Evolutionary conservation across 1,140 invertebrate genomes (phyloP), one percentile per base, ranked within the genome.

Genomic region (Macrobrachium nipponense): DNA sequence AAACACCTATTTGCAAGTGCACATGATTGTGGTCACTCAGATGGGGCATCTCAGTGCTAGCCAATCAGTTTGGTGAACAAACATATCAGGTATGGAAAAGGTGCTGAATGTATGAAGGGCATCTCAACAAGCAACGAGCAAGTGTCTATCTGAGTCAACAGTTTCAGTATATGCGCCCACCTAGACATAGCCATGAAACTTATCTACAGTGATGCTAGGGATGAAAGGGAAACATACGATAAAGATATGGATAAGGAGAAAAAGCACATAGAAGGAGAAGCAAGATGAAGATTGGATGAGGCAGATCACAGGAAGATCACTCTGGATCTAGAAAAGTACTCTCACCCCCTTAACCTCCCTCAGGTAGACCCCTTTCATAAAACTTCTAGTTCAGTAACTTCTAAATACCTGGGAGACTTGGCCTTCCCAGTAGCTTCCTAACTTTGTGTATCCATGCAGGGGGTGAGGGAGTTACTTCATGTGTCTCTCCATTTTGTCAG

Each of bases 221-320:
- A 17, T 66, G n/a, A 66, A 27, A 10, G 8, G 64, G 64, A 66
- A 0, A 66, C n/a, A 27, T 27, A 14, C 23, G 5, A 7, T 66
- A 27, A 27, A 20, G 64, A 15, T 20, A 7, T 15, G 15, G n/a
- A 66, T 27, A 27, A 64, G 61, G 51, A 43, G 51, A 78, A 78
- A 14, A 79, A 79, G 59, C 77, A 79, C 77, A 79, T 64, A 17
- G 77, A 79, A 79, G 76, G 76, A 59, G 77, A 61, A 60, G 59
- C 7, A 64, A 23, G 60, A 79, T 11, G 59, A 61, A 79, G 36
- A 79, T 20, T 79, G 59, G 59, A 79, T 0, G 77, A 79, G 77
- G 51, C 7, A 7, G 14, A 66, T 66, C 5, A 5, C 4, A 66
- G 64, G 64, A 66, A 66, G 64, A 66, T 66, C 15, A 20, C 64